Evolutionary conservation across 2,113 vertebrate genomes (phyloP).

Genomic region (Macrotis lagotis): DNA sequence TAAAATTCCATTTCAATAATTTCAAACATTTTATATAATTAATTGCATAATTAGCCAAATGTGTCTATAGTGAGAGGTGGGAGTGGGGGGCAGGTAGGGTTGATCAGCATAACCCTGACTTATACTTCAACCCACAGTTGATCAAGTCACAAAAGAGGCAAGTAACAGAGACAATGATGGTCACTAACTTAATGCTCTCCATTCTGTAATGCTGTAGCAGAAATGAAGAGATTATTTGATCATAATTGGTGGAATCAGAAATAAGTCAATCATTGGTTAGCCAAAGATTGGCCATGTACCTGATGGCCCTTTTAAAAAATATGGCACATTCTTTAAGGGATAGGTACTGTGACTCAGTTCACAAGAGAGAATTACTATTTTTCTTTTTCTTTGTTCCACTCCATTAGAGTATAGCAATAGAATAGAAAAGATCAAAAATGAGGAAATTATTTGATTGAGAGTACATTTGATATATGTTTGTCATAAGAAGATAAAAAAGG

Average conservation of each 20-base stretch:
- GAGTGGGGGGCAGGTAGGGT: too few relatives aligned
- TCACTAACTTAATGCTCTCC: neutral
- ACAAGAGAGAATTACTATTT: neutral
- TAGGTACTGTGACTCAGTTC: neutral
- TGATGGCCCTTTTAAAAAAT: neutral
- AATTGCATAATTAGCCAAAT: neutral
- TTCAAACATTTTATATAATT: neutral
- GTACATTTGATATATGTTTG: neutral
- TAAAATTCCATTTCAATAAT: neutral
- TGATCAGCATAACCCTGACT: neutral
- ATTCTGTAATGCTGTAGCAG: neutral
- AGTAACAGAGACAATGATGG: neutral
- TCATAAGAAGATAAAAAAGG: neutral
- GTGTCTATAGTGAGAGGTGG: neutral
- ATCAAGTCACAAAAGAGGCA: neutral
- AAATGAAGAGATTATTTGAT: too few relatives aligned
- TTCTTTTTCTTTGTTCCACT: neutral
- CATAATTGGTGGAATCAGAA: too few relatives aligned
- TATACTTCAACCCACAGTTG: neutral
- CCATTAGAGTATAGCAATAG: neutral
- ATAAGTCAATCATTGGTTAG: neutral
- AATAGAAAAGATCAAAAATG: neutral
- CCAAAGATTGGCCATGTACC: too few relatives aligned
- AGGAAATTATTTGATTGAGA: neutral
- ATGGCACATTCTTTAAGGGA: neutral